A percentile compares a stretch with the other conserved stretches of the same genome.
These are phyloP conservation scores for Centropyge bicolor DNA, from an alignment of 2,797 vertebrate species.

Conservation along the genomic window DNA sequence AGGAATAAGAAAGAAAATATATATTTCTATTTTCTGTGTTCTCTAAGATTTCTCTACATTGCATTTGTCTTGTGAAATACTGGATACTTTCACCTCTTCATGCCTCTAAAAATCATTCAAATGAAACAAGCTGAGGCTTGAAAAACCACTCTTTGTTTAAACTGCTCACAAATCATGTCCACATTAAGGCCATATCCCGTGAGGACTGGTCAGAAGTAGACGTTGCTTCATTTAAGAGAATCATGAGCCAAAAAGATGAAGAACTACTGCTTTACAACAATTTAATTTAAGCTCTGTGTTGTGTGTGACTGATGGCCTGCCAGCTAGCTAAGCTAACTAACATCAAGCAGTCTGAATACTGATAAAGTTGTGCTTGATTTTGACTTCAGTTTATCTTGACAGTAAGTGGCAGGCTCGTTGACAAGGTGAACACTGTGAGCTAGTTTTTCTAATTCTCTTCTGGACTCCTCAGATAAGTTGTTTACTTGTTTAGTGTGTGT, in stretches of 20 bases:
- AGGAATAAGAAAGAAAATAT: background rate
- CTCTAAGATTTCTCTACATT: background rate
- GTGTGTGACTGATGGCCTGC: background rate
- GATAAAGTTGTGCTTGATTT: background rate
- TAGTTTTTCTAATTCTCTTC: background rate
- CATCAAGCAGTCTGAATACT: background rate
- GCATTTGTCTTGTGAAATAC: conserved; percentile 13
- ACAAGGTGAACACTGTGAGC: background rate
- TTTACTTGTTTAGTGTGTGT: background rate
- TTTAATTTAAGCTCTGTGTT: background rate
- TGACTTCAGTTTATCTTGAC: background rate
- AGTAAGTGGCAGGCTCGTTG: background rate
- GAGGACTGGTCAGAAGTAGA: background rate
- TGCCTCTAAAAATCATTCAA: background rate
- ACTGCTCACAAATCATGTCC: background rate
- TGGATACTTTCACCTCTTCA: background rate
- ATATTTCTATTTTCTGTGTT: conserved; percentile 4
- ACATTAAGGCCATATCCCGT: background rate
- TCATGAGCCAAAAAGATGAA: background rate
- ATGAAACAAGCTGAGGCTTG: background rate
- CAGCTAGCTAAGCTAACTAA: conserved; percentile 1
- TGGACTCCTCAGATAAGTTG: background rate
- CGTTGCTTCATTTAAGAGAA: background rate
- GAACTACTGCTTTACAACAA: conserved; percentile 7
- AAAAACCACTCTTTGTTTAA: background rate